These are phyloP conservation scores for Micrasema minimum DNA, from an alignment of 1,140 invertebrate genomes.

Conservation along the genomic window DNA sequence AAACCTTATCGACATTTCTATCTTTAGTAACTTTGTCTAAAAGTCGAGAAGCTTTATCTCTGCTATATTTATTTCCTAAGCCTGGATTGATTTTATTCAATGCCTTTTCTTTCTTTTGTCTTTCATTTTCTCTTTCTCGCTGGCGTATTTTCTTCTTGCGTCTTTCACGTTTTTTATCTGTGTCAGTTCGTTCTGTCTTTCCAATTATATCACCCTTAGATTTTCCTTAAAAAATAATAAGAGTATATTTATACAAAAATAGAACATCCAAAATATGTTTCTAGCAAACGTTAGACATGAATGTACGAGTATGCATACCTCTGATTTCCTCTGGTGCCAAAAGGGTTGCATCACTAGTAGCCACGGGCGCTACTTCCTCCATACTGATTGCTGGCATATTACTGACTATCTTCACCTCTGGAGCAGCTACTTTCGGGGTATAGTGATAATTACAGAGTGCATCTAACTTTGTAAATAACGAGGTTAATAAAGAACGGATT, in stretches of 20 bases:
- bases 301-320: constrained; percentile 64
- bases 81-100: constrained; percentile 63
- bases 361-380: constrained; percentile 95
- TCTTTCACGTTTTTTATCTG: constrained; percentile 90
- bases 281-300: neutral
- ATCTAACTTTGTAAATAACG: constrained; percentile 89
- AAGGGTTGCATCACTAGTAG: constrained; percentile 83
- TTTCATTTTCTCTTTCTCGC: constrained; percentile 65
- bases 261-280: too few species aligned
- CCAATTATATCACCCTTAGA: constrained; percentile 82
- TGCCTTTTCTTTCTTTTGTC: constrained; percentile 67
- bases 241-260: too few species aligned
- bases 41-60: constrained; percentile 66
- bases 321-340: constrained; percentile 96
- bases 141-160: constrained; percentile 88
- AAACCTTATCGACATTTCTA: constrained; percentile 72
- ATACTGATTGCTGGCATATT: constrained; percentile 92
- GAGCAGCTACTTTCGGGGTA: constrained; percentile 85
- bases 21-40: constrained; percentile 72
- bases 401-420: constrained; percentile 91
- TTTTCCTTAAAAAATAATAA: constrained; percentile 68
- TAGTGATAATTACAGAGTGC: constrained; percentile 94
- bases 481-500: constrained; percentile 80
- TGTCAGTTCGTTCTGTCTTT: constrained; percentile 81
- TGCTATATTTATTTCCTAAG: constrained; percentile 67